Percentiles rank a stretch among this genome's conserved stretches.
phyloP scores from a whole-genome alignment of 2,113 vertebrate species.

The Prionailurus bengalensis region DNA sequence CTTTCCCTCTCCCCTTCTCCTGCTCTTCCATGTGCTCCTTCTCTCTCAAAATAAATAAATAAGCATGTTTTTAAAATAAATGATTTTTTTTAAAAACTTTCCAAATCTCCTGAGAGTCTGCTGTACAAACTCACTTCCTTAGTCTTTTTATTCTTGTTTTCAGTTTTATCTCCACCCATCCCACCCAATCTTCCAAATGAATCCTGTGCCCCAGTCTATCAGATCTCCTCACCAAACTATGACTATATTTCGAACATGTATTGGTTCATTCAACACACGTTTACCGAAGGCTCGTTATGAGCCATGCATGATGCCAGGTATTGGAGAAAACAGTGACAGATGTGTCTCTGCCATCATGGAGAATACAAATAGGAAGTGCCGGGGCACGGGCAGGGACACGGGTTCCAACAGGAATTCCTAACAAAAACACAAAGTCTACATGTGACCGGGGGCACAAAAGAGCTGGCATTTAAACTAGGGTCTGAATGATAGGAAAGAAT shows the following conservation, averaged over 20 bases:
- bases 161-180: background rate
- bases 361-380: background rate
- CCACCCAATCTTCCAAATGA: background rate
- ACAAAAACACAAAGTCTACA: background rate
- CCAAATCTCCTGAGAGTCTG: background rate
- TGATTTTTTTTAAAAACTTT: background rate
- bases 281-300: background rate
- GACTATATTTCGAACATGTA: slow-evolving; percentile 6
- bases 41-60: too few relatives aligned
- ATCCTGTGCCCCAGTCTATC: background rate
- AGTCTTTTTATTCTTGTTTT: background rate
- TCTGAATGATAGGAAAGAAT: background rate
- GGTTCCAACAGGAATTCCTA: background rate
- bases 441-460: background rate
- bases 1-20: too few relatives aligned
- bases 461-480: background rate
- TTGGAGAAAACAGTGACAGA: background rate
- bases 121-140: background rate
- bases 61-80: too few relatives aligned
- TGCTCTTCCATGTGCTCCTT: too few relatives aligned
- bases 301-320: background rate
- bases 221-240: background rate
- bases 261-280: background rate
- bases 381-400: background rate
- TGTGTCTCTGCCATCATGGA: background rate